These are phyloP conservation scores for Celastrina argiolus DNA, from an alignment of 2,888 invertebrate genomes.

Conservation along the genomic window DNA sequence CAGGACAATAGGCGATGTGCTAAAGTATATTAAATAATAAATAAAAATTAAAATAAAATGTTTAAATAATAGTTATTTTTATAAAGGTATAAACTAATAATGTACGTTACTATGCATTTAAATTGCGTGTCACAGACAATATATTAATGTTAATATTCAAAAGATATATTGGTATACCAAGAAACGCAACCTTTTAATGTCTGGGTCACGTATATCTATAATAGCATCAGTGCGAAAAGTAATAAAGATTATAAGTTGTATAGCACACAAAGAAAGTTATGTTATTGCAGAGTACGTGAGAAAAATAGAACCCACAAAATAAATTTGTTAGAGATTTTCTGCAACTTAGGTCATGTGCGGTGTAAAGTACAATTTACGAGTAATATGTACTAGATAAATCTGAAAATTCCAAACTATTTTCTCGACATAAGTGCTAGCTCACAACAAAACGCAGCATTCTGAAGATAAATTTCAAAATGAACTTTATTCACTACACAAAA, in stretches of 20 bases:
- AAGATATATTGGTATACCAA: neutral
- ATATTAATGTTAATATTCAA: no score
- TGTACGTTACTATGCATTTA: neutral
- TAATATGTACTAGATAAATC: neutral
- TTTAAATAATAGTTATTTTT: no score
- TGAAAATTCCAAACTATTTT: neutral
- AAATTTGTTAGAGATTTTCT: neutral
- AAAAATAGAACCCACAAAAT: neutral
- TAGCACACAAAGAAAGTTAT: neutral
- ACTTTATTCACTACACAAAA: no score
- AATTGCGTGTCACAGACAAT: neutral
- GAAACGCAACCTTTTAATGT: neutral
- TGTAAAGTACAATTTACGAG: neutral
- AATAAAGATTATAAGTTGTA: conserved; percentile 11
- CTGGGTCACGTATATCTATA: neutral
- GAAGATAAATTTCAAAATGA: no score
- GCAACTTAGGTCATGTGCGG: neutral
- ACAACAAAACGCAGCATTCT: no score
- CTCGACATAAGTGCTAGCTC: neutral
- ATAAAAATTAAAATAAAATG: neutral
- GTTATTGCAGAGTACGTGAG: conserved; percentile 6
- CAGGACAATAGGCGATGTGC: no score
- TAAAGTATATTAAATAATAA: no score
- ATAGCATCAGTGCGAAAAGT: conserved; percentile 4
- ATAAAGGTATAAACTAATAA: neutral